These are phyloP conservation scores for Epistrophella euchroma DNA, from an alignment of 2,888 invertebrate genomes.

Conservation along the genomic window DNA sequence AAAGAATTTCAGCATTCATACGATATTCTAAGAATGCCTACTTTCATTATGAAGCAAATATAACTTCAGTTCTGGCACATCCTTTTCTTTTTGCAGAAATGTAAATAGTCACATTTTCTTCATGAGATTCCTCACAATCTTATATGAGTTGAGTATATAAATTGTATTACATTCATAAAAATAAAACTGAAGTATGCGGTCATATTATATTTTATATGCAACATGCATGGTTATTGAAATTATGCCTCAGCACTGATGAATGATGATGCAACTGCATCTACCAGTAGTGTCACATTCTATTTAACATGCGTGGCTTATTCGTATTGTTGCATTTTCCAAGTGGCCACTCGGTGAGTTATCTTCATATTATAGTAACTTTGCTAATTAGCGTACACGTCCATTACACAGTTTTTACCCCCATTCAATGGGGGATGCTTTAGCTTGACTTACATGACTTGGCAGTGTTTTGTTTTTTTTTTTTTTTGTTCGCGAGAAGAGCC, in stretches of 20 bases:
- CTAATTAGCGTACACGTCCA: slow-evolving; percentile 75
- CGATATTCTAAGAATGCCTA: not conserved
- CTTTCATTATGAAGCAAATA: not conserved
- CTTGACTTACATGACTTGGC: slow-evolving; percentile 6
- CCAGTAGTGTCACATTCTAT: slow-evolving; percentile 71
- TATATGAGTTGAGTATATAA: not conserved
- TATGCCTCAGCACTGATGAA: slow-evolving; percentile 21
- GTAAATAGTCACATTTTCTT: slow-evolving; percentile 13
- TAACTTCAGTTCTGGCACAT: slow-evolving; percentile 10
- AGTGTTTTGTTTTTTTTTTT: too few species aligned
- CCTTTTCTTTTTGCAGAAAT: not conserved
- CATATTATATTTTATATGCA: not conserved
- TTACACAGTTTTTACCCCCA: slow-evolving; percentile 75
- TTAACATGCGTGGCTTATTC: slow-evolving; percentile 75
- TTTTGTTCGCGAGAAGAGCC: slow-evolving; percentile 67
- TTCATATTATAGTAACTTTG: slow-evolving; percentile 73
- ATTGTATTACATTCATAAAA: slow-evolving; percentile 22
- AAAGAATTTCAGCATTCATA: not conserved
- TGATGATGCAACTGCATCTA: slow-evolving; percentile 36
- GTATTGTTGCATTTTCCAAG: slow-evolving; percentile 73
- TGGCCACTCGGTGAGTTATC: slow-evolving; percentile 69
- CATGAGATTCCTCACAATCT: slow-evolving; percentile 3
- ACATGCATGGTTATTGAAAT: slow-evolving; percentile 35
- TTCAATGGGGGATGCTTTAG: slow-evolving; percentile 50
- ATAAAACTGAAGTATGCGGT: slow-evolving; percentile 33